Evolutionary conservation across 2,888 invertebrate species (phyloP).

Genomic region (Latrodectus elegans): DNA sequence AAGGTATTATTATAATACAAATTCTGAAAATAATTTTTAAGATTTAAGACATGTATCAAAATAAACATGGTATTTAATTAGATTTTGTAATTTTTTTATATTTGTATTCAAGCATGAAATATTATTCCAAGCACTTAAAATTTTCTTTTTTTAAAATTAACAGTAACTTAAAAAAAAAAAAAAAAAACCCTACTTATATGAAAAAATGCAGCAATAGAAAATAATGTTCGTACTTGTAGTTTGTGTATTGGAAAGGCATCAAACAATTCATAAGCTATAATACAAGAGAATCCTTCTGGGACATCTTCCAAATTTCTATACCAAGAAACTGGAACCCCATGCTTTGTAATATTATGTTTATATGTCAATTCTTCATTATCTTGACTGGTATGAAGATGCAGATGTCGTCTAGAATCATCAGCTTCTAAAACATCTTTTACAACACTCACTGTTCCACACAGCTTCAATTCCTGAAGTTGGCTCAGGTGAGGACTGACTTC

Average conservation of each 20-base stretch:
- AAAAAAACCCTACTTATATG: neutral
- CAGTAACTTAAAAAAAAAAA: no score
- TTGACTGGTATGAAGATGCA: conserved; percentile 63
- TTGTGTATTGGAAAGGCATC: conserved; percentile 98
- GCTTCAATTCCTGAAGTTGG: conserved; percentile 83
- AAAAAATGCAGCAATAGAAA: neutral
- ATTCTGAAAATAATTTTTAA: no score
- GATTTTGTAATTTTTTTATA: neutral
- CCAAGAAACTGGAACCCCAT: conserved; percentile 85
- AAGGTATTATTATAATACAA: no score
- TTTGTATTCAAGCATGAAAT: neutral
- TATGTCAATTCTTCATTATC: conserved; percentile 68
- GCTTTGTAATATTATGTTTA: conserved; percentile 72
- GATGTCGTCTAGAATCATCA: conserved; percentile 61
- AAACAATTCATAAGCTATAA: conserved; percentile 97
- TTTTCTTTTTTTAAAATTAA: neutral
- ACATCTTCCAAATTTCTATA: conserved; percentile 88
- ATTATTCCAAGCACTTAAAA: neutral
- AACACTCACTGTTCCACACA: conserved; percentile 79
- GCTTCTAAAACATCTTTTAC: conserved; percentile 70
- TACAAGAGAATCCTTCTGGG: conserved; percentile 84
- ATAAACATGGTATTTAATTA: neutral
- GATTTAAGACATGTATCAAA: no score
- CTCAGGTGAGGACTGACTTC: conserved; percentile 92
- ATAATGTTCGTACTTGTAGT: conserved; percentile 81